Percentiles rank a stretch among this genome's conserved stretches.
Conservation (phyloP, 1,140 invertebrate species). For the Reticulitermes speratus region DNA sequence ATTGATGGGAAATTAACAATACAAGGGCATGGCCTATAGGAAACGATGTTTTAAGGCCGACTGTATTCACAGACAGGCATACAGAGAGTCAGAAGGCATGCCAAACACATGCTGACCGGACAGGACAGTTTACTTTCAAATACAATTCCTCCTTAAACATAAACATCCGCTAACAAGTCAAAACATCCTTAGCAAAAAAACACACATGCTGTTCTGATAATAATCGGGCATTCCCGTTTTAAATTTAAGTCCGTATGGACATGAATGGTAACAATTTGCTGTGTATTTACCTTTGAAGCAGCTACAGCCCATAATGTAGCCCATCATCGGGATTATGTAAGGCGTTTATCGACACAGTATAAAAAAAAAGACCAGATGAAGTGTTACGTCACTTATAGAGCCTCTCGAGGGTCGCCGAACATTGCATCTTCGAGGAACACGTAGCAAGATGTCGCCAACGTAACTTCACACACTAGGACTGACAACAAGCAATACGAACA, state of each 20-base stretch:
- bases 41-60: no score
- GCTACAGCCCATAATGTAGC: conserved; percentile 86
- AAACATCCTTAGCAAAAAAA: no score
- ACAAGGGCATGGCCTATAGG: no score
- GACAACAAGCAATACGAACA: not conserved
- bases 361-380: not conserved
- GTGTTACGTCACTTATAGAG: not conserved
- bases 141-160: no score
- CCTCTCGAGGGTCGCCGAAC: not conserved
- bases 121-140: no score
- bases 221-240: no score
- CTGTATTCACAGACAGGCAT: no score
- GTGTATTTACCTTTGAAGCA: conserved; percentile 75
- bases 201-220: no score
- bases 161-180: no score
- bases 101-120: no score
- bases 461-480: not conserved
- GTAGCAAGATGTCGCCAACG: not conserved
- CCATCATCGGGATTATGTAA: conserved; percentile 65
- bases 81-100: no score
- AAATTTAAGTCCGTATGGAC: not conserved
- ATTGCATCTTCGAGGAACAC: not conserved
- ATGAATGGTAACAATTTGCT: not conserved
- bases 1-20: no score
- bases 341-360: not conserved